phyloP scores from a whole-genome alignment of 2,888 invertebrate species.

The Cheilosia vulpina region DNA sequence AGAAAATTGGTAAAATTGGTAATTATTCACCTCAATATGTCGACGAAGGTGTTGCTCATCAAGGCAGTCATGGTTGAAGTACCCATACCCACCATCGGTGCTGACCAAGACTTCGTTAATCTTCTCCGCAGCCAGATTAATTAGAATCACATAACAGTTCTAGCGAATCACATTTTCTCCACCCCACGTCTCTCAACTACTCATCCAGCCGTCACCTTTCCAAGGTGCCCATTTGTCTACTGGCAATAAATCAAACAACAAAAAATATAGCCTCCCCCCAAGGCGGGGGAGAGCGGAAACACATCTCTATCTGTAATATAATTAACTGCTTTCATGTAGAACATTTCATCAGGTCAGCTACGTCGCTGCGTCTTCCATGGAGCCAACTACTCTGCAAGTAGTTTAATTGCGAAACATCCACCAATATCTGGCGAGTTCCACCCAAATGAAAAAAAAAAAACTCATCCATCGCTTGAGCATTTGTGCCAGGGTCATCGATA shows the following conservation, averaged over 20 bases:
- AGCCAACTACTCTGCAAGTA: background rate
- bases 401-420: slow-evolving; percentile 37
- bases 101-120: background rate
- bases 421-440: slow-evolving; percentile 9
- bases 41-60: too few relatives aligned
- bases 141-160: background rate
- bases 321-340: slow-evolving; percentile 45
- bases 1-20: too few relatives aligned
- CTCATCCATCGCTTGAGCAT: slow-evolving; percentile 61
- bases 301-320: slow-evolving; percentile 31
- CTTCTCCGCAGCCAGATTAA: background rate
- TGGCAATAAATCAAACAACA: slow-evolving; percentile 52
- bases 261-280: slow-evolving; percentile 2
- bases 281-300: background rate
- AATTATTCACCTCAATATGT: too few relatives aligned
- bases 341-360: slow-evolving; percentile 52
- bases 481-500: slow-evolving; percentile 73
- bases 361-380: slow-evolving; percentile 22
- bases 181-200: slow-evolving; percentile 1
- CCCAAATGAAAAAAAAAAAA: slow-evolving; percentile 16
- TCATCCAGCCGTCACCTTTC: slow-evolving; percentile 53
- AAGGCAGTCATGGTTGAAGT: too few relatives aligned
- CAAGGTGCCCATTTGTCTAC: slow-evolving; percentile 38
- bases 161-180: background rate
- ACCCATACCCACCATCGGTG: background rate